A percentile compares a stretch with the other conserved stretches of the same genome.
These are phyloP conservation scores for Pogonognathellus flavescens DNA, from an alignment of 1,140 invertebrate species.

Conservation along the genomic window DNA sequence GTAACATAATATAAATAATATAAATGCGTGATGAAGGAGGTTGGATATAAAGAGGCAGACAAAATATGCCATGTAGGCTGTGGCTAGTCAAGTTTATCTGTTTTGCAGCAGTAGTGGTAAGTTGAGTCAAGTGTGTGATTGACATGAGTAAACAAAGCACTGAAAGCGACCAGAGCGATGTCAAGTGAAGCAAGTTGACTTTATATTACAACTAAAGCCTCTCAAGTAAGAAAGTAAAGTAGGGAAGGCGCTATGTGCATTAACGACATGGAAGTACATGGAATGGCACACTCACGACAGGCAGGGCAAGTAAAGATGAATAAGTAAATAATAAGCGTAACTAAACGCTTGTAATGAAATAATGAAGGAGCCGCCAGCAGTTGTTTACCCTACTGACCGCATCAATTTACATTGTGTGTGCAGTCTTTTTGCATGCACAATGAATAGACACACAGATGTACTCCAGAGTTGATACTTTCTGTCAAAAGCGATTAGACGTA, in stretches of 20 bases:
- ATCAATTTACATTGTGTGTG: slow-evolving; percentile 19
- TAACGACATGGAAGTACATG: background rate
- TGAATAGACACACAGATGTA: no score
- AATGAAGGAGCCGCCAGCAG: slow-evolving; percentile 45
- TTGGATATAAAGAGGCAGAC: no score
- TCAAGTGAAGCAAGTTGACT: slow-evolving; percentile 27
- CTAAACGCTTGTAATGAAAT: slow-evolving; percentile 42
- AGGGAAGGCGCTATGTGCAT: background rate
- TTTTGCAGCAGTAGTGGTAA: background rate
- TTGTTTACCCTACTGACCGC: slow-evolving; percentile 44
- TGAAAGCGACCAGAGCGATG: no score
- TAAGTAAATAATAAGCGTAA: slow-evolving; percentile 43
- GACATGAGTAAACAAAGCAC: slow-evolving; percentile 37
- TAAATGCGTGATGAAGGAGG: background rate
- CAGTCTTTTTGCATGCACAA: no score
- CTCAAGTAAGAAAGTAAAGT: background rate
- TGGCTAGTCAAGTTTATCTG: no score
- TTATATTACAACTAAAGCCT: no score
- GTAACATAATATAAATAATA: background rate
- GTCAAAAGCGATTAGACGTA: no score
- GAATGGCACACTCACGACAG: slow-evolving; percentile 18
- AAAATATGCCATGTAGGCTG: no score
- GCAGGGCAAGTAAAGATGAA: slow-evolving; percentile 37
- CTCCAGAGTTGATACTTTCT: no score
- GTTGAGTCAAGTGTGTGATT: slow-evolving; percentile 4